phyloP scores from a whole-genome alignment of 1,140 invertebrate species.

The Drosophila subobscura region DNA sequence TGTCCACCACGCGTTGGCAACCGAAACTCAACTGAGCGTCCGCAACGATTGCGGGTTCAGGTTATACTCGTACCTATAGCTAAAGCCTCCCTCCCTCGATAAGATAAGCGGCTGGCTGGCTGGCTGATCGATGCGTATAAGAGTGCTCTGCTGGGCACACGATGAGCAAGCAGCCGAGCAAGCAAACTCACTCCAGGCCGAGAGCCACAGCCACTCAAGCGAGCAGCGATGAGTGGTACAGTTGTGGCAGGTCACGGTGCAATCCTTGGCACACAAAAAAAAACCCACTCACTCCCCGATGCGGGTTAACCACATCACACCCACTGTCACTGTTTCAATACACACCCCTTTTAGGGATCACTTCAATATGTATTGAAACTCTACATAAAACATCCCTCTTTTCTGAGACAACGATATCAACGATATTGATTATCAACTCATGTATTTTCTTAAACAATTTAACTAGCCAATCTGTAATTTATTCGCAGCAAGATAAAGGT shows the following conservation, averaged over 20 bases:
- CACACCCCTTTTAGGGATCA: not conserved
- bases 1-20: constrained; percentile 55
- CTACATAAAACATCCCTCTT: too few species aligned
- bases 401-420: too few species aligned
- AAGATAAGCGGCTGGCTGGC: constrained; percentile 54
- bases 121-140: constrained; percentile 54
- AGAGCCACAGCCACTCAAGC: constrained; percentile 19
- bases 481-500: not conserved
- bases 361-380: not conserved
- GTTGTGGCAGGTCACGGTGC: constrained; percentile 53
- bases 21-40: constrained; percentile 63
- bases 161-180: constrained; percentile 4
- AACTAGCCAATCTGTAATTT: too few species aligned
- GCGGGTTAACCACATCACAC: constrained; percentile 25
- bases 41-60: constrained; percentile 12
- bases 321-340: not conserved
- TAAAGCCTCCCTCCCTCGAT: constrained; percentile 48
- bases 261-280: constrained; percentile 52
- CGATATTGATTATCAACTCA: too few species aligned
- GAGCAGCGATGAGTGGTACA: constrained; percentile 19
- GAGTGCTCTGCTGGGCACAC: constrained; percentile 9
- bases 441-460: too few species aligned
- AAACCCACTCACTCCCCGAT: constrained; percentile 12
- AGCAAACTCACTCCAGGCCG: not conserved
- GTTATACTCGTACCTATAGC: constrained; percentile 30